Evolutionary conservation across 2,888 invertebrate species (phyloP), one percentile per base, ranked within the genome.

Genomic region (Myopa tessellatipennis): DNA sequence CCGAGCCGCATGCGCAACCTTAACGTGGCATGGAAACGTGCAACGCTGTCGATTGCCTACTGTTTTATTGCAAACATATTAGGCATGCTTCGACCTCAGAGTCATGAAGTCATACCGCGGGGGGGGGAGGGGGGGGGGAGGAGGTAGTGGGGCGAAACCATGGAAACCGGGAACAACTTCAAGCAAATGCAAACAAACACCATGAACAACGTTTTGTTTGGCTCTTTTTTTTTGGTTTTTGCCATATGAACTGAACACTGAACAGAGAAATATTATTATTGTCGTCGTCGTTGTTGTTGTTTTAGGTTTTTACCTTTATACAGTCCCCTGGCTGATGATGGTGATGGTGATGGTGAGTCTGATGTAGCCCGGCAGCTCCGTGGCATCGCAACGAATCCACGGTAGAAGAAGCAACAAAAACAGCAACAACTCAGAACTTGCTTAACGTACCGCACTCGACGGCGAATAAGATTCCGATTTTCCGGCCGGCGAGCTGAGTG

Each of bases 401-500:
- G 85, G 85, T 84, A 85, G 85, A 83, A 85, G 84, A 85, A 85
- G 83, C 83, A 83, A 83, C 83, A 84, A 84, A 83, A 84, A 83
- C 83, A 84, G 7, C 45, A 45, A 45, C 45, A 10, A 10, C 45
- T 83, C 84, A 85, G 83, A 83, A 79, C n/a, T n/a, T 85, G 70
- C 52, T 63, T 52, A 36, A 85, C 81, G 65, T 74, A 16, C 14
- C 52, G 63, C 63, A 45, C 63, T 26, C 50, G 63, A 16, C 68
- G 60, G 18, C 34, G 76, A 76, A 69, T 55, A 50, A 70, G 67
- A 67, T 74, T 74, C 26, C 61, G 26, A 16, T 65, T 52, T 60
- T 69, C 63, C 68, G 65, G 76, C 50, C 67, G 63, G 67, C 65
- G 68, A 45, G 76, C 74, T 78, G 77, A 76, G 77, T 65, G 81